These are phyloP conservation scores for Pardalotus punctatus DNA, from an alignment of 2,113 vertebrate species.

Conservation along the genomic window DNA sequence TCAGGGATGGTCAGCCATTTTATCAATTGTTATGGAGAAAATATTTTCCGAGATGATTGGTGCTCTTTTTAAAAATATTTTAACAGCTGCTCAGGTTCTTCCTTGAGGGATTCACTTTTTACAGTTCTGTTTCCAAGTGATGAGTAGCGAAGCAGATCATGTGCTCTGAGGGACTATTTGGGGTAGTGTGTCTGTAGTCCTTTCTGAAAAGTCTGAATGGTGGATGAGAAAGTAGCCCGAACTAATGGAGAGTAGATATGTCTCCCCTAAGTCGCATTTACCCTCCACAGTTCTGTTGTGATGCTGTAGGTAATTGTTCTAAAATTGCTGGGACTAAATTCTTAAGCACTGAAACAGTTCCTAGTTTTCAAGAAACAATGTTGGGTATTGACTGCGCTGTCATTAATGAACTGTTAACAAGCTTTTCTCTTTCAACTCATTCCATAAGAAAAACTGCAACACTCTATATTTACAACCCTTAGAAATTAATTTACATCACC, in stretches of 20 bases:
- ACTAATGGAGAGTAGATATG: not conserved
- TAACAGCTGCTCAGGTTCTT: not conserved
- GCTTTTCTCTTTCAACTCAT: not conserved
- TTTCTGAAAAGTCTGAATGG: not conserved
- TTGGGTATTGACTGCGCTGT: not conserved
- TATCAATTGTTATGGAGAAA: not conserved
- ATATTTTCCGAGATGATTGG: not conserved
- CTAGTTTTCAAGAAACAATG: not conserved
- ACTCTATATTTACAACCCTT: not conserved
- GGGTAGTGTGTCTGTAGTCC: not conserved
- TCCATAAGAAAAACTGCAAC: not conserved
- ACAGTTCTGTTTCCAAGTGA: not conserved
- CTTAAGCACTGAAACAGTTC: not conserved
- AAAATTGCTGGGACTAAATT: not conserved
- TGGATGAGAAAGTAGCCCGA: not conserved
- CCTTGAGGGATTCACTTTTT: not conserved
- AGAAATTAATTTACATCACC: not conserved
- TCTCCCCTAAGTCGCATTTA: not conserved
- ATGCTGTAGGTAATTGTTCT: not conserved
- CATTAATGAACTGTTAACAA: not conserved
- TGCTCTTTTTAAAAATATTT: not conserved
- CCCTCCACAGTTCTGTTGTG: not conserved
- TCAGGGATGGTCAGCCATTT: not conserved
- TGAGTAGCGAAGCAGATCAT: not conserved
- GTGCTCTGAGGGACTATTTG: not conserved